phyloP scores from a whole-genome alignment of 2,888 invertebrate species.

The Phania funesta region DNA sequence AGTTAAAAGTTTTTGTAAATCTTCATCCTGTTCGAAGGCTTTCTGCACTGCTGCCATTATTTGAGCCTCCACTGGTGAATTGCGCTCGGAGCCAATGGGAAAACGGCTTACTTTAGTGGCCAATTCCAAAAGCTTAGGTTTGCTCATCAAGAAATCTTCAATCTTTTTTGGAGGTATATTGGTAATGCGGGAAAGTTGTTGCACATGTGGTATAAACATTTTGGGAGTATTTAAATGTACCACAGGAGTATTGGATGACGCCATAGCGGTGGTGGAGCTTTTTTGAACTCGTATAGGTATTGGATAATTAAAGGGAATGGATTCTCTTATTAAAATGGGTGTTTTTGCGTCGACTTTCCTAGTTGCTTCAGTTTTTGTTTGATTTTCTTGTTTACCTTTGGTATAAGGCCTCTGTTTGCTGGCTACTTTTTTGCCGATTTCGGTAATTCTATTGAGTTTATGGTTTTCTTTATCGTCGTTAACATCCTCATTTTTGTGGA shows the following conservation, averaged over 20 bases:
- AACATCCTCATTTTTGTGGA: constrained; percentile 54
- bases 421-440: constrained; percentile 30
- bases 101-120: constrained; percentile 72
- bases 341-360: background rate
- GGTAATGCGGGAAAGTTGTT: constrained; percentile 70
- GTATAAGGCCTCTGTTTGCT: background rate
- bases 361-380: constrained; percentile 6
- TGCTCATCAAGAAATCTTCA: constrained; percentile 71
- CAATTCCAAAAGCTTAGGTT: constrained; percentile 74
- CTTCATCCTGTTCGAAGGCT: constrained; percentile 73
- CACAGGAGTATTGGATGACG: constrained; percentile 1
- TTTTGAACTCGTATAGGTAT: constrained; percentile 71
- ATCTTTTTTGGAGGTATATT: constrained; percentile 71
- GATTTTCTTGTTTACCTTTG: background rate
- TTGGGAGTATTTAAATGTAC: constrained; percentile 74
- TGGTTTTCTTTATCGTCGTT: background rate
- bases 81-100: constrained; percentile 71
- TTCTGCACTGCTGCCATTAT: constrained; percentile 71
- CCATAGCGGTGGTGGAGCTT: constrained; percentile 10
- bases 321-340: constrained; percentile 69
- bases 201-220: constrained; percentile 69
- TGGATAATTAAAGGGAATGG: constrained; percentile 74
- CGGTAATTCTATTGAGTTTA: constrained; percentile 34
- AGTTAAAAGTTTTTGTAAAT: constrained; percentile 70
- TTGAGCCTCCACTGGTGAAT: constrained; percentile 71